These are phyloP conservation scores for Bucco capensis DNA, from an alignment of 2,113 vertebrate genomes.

Conservation along the genomic window DNA sequence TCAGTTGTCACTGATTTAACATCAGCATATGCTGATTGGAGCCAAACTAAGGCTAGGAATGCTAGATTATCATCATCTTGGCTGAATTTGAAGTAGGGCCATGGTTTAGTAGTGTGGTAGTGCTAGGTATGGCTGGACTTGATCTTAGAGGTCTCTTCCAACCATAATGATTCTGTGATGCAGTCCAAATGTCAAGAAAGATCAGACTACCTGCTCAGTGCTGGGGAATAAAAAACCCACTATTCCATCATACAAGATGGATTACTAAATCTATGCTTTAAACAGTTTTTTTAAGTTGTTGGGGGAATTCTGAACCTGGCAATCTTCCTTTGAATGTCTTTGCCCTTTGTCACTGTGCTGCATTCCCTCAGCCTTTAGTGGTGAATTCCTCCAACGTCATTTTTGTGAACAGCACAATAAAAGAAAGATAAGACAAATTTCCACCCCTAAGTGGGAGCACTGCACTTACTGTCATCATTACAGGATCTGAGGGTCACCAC, in stretches of 20 bases:
- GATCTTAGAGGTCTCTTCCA: too few relatives aligned
- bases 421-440: background rate
- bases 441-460: background rate
- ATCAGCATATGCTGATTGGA: background rate
- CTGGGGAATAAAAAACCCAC: too few relatives aligned
- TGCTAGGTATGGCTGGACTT: too few relatives aligned
- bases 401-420: background rate
- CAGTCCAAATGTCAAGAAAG: background rate
- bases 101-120: too few relatives aligned
- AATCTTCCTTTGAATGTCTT: background rate
- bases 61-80: background rate
- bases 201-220: too few relatives aligned
- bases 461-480: background rate
- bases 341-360: background rate
- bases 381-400: background rate
- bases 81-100: background rate
- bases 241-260: background rate
- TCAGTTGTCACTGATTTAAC: background rate
- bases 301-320: background rate
- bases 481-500: background rate
- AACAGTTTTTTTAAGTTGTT: background rate
- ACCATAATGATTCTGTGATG: too few relatives aligned
- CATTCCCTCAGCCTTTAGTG: background rate
- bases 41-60: background rate
- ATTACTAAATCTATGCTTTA: background rate